These are phyloP conservation scores for Macaria notata DNA, from an alignment of 2,888 invertebrate genomes.

Conservation along the genomic window DNA sequence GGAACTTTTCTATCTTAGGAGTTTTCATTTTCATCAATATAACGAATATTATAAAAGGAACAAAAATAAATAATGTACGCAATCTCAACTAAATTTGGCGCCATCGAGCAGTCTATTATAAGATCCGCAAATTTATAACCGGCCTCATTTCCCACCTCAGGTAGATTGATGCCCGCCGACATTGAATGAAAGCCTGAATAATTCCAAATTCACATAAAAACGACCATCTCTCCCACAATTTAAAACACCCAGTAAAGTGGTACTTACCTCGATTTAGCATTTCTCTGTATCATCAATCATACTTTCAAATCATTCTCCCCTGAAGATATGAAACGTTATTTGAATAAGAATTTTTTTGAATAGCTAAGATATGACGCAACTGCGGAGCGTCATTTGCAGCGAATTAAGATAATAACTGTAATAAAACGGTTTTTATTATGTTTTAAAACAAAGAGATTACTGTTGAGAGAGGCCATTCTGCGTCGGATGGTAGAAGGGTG, in stretches of 20 bases:
- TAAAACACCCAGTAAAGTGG: conserved; percentile 48
- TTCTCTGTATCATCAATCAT: conserved; percentile 61
- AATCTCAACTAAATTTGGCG: not conserved
- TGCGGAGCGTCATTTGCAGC: conserved; percentile 36
- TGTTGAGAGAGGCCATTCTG: conserved; percentile 11
- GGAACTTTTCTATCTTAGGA: too few relatives aligned
- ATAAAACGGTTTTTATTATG: conserved; percentile 44
- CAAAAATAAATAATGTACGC: too few relatives aligned
- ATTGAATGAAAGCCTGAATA: conserved; percentile 37
- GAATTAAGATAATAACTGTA: conserved; percentile 41
- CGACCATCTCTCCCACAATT: conserved; percentile 42
- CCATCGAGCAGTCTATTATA: conserved; percentile 4
- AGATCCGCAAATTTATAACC: conserved; percentile 7
- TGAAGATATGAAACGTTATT: conserved; percentile 51
- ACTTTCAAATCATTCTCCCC: conserved; percentile 56
- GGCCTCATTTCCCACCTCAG: conserved; percentile 27
- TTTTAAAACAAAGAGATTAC: conserved; percentile 41
- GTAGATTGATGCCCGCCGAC: conserved; percentile 34
- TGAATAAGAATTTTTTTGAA: conserved; percentile 50
- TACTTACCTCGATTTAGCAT: conserved; percentile 50
- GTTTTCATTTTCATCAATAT: too few relatives aligned
- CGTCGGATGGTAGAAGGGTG: conserved; percentile 29
- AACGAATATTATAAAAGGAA: too few relatives aligned
- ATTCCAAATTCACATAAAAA: conserved; percentile 36
- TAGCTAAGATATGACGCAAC: conserved; percentile 44